Conservation (phyloP, 53 echinoderm and acorn worm genomes). For the Paracentrotus lividus region DNA sequence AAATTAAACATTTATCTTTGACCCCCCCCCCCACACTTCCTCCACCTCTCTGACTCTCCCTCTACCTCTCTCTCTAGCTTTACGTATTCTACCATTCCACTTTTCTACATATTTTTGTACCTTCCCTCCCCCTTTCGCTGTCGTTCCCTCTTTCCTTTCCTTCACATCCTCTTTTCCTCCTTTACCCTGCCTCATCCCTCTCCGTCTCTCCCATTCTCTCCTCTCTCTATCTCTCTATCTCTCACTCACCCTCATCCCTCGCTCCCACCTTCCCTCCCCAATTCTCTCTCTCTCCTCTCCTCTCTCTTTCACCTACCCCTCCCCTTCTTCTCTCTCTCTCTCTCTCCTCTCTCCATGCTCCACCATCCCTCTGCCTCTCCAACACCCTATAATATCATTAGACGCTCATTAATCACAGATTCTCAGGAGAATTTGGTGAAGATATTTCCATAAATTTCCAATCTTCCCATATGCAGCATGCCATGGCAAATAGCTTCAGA, state of each 20-base stretch:
- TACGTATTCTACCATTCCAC: too few relatives aligned
- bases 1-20: neutral
- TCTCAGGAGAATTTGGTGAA: neutral
- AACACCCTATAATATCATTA: slow-evolving; percentile 27
- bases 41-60: too few relatives aligned
- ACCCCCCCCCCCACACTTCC: neutral
- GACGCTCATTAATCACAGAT: slow-evolving; percentile 32
- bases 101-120: too few relatives aligned
- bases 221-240: too few relatives aligned
- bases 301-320: neutral
- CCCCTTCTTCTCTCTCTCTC: too few relatives aligned
- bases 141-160: neutral
- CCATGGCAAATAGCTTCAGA: neutral
- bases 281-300: neutral
- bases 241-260: too few relatives aligned
- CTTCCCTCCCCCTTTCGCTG: neutral
- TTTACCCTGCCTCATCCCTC: neutral
- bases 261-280: neutral
- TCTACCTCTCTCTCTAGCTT: too few relatives aligned
- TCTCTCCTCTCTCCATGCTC: neutral
- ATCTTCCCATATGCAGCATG: neutral
- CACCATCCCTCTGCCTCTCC: neutral
- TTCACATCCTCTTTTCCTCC: neutral
- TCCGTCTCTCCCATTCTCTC: neutral
- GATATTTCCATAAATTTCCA: slow-evolving; percentile 39